phyloP scores from a whole-genome alignment of 2,888 invertebrate species.

The Metalampra italica region DNA sequence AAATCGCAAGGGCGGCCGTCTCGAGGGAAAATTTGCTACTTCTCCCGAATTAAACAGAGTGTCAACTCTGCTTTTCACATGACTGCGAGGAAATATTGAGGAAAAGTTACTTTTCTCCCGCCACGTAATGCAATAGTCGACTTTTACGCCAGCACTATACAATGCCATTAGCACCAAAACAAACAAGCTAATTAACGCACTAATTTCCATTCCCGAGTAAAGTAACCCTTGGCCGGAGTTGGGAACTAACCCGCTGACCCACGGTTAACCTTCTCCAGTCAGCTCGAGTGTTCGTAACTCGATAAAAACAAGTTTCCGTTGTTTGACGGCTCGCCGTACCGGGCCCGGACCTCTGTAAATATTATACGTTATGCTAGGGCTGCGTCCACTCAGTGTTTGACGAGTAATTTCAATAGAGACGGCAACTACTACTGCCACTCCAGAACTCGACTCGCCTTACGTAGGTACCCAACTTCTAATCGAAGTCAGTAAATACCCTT shows the following conservation, averaged over 20 bases:
- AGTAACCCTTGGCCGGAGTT: background rate
- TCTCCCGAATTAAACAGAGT: too few relatives aligned
- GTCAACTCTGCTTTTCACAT: too few relatives aligned
- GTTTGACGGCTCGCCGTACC: slow-evolving; percentile 9
- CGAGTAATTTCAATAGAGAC: background rate
- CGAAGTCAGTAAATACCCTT: too few relatives aligned
- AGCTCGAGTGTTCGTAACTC: slow-evolving; percentile 11
- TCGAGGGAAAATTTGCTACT: too few relatives aligned
- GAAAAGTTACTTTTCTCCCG: too few relatives aligned
- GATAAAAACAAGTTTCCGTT: slow-evolving; percentile 18
- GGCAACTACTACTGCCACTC: too few relatives aligned
- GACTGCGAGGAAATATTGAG: too few relatives aligned
- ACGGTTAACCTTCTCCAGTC: slow-evolving; percentile 1
- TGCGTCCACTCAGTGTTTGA: slow-evolving; percentile 18
- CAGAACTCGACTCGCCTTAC: too few relatives aligned
- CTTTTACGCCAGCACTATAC: too few relatives aligned
- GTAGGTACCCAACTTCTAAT: too few relatives aligned
- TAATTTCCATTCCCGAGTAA: background rate
- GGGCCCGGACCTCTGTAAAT: slow-evolving; percentile 38
- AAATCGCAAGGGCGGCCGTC: too few relatives aligned
- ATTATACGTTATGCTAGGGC: slow-evolving; percentile 17
- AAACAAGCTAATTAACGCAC: background rate
- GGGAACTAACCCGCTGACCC: background rate
- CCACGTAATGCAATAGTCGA: too few relatives aligned
- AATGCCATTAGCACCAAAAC: background rate